Evolutionary conservation across 2,797 vertebrate species (phyloP), one percentile per base, ranked within the genome.

Genomic region (Pangasius djambal): DNA sequence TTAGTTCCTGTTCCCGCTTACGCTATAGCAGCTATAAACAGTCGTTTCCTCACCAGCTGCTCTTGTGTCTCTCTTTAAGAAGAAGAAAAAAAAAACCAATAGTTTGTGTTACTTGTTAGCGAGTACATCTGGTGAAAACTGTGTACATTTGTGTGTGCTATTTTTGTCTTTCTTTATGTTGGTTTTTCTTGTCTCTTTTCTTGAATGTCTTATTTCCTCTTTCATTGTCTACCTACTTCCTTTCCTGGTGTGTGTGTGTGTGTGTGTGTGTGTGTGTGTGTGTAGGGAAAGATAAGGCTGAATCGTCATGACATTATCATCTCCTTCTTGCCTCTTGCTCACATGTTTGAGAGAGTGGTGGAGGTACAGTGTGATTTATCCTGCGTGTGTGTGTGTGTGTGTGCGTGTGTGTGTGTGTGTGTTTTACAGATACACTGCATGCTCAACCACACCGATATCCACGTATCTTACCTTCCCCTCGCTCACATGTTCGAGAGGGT

Each of bases 261-360:
- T 85, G 25, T 31, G 31, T 85, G 25, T 88, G 74, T 90, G 31
- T 70, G 69, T 86, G 52, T 48, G 89, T 78, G 6, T 6, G 87
- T 75, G 87, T 90, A 96, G 96, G 88, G 88, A 78, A 37, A 87
- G n/a, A 88, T 96, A 90, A 88, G 59, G 20, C 93, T 95, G 92
- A 92, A 5, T 88, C 0, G 85, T 91, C 97, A 96, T 89, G 98
- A 99, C 31, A 94, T 94, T 87, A 92, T 98, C 94, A 97, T 99
- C 94, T 99, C 98, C 93, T 99, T 98, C 95, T 97, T 99, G 92
- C 99, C 98, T 89, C 94, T 99, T 93, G 95, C 96, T 90, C 95
- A 95, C 93, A 96, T 97, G 95, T 97, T 94, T 96, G 96, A 98
- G 94, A 96, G 94, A 89, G 90, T 97, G 82, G 82, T 97, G 22